Conservation (phyloP, 2,113 vertebrate genomes). For the Colius striatus region DNA sequence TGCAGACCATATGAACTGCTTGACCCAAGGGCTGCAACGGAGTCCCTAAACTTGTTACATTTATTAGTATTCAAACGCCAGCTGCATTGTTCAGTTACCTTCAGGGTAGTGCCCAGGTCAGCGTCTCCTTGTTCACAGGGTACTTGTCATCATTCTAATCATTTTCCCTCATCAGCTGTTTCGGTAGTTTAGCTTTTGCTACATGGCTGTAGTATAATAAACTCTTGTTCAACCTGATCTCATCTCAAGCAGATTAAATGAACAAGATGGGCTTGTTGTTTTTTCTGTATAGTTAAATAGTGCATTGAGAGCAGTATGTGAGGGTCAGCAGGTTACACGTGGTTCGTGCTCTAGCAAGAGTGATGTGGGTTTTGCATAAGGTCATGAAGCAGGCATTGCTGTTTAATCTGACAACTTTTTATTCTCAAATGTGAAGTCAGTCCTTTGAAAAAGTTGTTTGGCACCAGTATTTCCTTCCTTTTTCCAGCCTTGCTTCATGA, state of each 20-base stretch:
- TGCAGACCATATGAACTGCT: background rate
- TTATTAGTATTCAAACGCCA: background rate
- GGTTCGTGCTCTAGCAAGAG: background rate
- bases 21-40: background rate
- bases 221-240: background rate
- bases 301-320: background rate
- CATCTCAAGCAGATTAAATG: background rate
- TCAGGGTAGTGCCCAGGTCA: background rate
- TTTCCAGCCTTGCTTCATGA: background rate
- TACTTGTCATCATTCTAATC: background rate
- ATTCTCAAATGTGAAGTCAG: background rate
- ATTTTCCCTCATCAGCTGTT: background rate
- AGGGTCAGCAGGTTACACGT: background rate
- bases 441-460: background rate
- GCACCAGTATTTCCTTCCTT: background rate
- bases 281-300: background rate
- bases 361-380: background rate
- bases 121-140: background rate
- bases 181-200: background rate
- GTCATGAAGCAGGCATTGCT: background rate
- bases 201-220: background rate
- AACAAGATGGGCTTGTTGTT: background rate
- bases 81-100: background rate
- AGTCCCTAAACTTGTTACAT: background rate
- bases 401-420: background rate